phyloP scores from a whole-genome alignment of 1,140 invertebrate species.

The Lanistes nyassanus region DNA sequence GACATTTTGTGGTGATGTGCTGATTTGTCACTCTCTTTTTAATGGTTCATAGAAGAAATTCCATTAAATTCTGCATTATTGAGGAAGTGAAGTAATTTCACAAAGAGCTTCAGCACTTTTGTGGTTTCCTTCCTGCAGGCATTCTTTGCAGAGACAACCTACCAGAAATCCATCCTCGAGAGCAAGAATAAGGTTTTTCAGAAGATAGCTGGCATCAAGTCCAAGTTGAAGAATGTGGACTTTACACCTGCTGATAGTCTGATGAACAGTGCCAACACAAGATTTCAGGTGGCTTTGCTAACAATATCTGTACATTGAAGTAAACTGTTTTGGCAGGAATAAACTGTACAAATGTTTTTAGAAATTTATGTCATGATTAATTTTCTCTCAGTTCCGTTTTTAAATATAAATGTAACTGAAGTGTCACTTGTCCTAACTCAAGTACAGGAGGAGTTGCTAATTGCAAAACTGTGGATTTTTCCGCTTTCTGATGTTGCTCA shows the following conservation, averaged over 20 bases:
- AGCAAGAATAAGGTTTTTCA: constrained; percentile 94
- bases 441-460: too few species aligned
- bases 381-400: too few species aligned
- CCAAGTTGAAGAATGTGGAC: constrained; percentile 78
- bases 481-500: constrained; percentile 26
- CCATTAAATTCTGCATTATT: too few species aligned
- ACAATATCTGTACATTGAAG: constrained; percentile 14
- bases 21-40: too few species aligned
- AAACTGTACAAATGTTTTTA: too few species aligned
- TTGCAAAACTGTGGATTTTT: neutral
- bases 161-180: constrained; percentile 92
- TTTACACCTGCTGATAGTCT: constrained; percentile 76
- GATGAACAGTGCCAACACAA: constrained; percentile 83
- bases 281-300: constrained; percentile 72
- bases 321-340: too few species aligned
- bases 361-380: too few species aligned
- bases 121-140: constrained; percentile 65
- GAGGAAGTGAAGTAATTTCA: too few species aligned
- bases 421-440: too few species aligned
- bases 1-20: too few species aligned
- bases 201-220: constrained; percentile 81
- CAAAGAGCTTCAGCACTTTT: neutral
- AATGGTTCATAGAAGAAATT: too few species aligned
- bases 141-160: constrained; percentile 87
- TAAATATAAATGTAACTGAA: too few species aligned